Conservation (phyloP, 2,888 invertebrate species). For the Drosophila ustulata region DNA sequence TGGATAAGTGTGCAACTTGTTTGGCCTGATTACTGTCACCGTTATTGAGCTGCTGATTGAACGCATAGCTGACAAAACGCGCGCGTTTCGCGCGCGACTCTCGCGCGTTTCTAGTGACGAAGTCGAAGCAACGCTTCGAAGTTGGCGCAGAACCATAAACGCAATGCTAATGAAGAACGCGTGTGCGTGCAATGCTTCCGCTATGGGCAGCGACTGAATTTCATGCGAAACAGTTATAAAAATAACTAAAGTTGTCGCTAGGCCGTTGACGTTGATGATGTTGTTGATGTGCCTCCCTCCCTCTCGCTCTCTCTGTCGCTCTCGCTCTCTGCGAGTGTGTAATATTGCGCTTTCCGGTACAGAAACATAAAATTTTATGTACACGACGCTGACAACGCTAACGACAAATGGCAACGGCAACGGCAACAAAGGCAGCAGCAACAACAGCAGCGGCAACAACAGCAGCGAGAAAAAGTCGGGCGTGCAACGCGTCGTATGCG, state of each 20-base stretch:
- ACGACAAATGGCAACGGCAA: constrained; percentile 43
- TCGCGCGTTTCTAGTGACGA: background rate
- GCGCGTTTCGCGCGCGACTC: constrained; percentile 21
- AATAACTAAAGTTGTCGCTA: constrained; percentile 56
- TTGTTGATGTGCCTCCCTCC: constrained; percentile 25
- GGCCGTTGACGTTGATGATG: constrained; percentile 43
- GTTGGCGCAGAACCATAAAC: constrained; percentile 34
- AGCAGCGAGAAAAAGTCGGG: constrained; percentile 37
- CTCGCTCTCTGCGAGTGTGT: constrained; percentile 43
- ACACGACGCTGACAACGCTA: constrained; percentile 66
- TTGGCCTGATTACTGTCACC: constrained; percentile 10
- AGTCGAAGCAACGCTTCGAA: background rate
- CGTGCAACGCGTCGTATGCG: constrained; percentile 77
- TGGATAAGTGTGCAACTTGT: constrained; percentile 3
- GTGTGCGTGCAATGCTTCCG: constrained; percentile 69
- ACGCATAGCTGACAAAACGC: background rate
- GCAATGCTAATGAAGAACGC: constrained; percentile 50
- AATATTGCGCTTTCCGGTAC: constrained; percentile 75
- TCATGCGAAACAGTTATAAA: constrained; percentile 73
- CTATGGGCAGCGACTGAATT: constrained; percentile 46
- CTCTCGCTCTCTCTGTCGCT: background rate
- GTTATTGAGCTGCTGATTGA: constrained; percentile 4
- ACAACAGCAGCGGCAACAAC: constrained; percentile 8
- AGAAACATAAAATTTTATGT: constrained; percentile 79
- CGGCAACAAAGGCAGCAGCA: constrained; percentile 26